Evolutionary conservation across 1,140 invertebrate species (phyloP).

Genomic region (Littorina saxatilis): DNA sequence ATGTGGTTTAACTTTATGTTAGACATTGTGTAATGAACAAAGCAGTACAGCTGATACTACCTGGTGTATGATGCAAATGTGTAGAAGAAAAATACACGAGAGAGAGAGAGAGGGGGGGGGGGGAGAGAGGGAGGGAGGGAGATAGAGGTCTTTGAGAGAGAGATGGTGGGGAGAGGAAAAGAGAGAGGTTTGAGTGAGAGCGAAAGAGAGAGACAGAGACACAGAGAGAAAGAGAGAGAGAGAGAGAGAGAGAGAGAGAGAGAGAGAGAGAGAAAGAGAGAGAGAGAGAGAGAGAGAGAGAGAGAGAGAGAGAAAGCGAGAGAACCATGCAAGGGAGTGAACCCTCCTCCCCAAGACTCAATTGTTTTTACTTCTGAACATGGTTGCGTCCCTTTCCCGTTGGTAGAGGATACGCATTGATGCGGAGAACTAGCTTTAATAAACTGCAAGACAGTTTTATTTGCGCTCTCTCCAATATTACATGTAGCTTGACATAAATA

Average conservation of each 20-base stretch:
- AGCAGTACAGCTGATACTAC: too few species aligned
- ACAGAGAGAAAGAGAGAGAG: too few species aligned
- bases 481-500: too few species aligned
- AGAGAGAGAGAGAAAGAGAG: background rate
- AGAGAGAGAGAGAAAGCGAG: background rate
- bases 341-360: too few species aligned
- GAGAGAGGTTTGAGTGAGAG: background rate
- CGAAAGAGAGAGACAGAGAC: background rate
- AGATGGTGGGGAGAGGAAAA: background rate
- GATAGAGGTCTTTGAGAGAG: background rate
- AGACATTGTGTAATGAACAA: background rate
- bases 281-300: background rate
- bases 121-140: background rate
- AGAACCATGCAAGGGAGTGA: background rate
- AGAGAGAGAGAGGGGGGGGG: background rate
- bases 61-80: too few species aligned
- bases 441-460: background rate
- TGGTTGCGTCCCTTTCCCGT: too few species aligned
- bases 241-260: constrained; percentile 3
- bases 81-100: background rate
- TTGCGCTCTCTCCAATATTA: background rate
- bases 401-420: background rate
- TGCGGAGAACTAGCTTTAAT: background rate
- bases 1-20: too few species aligned
- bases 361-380: too few species aligned